Conservation (phyloP, 2,797 vertebrate species). For the Dipus sagitta region DNA sequence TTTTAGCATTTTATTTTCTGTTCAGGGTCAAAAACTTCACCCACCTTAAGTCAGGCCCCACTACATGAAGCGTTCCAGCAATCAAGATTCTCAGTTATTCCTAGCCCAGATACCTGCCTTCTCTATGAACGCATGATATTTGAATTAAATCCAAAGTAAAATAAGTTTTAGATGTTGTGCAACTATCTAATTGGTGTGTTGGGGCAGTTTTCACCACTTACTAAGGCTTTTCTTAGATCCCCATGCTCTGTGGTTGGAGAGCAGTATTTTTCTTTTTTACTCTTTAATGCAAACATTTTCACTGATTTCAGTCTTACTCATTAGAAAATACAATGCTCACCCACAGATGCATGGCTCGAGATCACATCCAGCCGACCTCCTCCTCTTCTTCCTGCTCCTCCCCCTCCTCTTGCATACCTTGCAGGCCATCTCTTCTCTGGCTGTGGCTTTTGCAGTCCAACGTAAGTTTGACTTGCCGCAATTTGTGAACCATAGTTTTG, state of each 20-base stretch:
- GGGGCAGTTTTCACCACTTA: slow-evolving; percentile 47
- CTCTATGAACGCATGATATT: slow-evolving; percentile 33
- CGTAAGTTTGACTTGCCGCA: neutral
- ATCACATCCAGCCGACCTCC: neutral
- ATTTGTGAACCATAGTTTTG: neutral
- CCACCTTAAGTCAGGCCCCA: neutral
- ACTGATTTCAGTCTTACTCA: slow-evolving; percentile 88
- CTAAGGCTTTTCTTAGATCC: slow-evolving; percentile 63
- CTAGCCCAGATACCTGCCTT: neutral
- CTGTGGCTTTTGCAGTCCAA: slow-evolving; percentile 65
- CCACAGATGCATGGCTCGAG: slow-evolving; percentile 45
- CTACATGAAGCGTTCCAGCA: slow-evolving; percentile 29
- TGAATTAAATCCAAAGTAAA: neutral
- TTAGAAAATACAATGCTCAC: slow-evolving; percentile 80
- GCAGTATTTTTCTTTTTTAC: slow-evolving; percentile 52
- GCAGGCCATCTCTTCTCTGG: neutral
- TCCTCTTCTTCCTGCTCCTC: neutral
- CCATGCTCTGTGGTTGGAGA: slow-evolving; percentile 68
- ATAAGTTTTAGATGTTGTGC: slow-evolving; percentile 20
- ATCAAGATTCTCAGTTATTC: neutral
- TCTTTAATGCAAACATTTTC: slow-evolving; percentile 79
- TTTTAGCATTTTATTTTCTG: slow-evolving; percentile 72
- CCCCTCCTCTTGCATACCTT: neutral
- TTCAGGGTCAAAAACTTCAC: slow-evolving; percentile 47
- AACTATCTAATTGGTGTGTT: slow-evolving; percentile 58